Base-by-base conservation (phyloP, 2,113 vertebrate genomes). In the Isurus oxyrinchus region DNA sequence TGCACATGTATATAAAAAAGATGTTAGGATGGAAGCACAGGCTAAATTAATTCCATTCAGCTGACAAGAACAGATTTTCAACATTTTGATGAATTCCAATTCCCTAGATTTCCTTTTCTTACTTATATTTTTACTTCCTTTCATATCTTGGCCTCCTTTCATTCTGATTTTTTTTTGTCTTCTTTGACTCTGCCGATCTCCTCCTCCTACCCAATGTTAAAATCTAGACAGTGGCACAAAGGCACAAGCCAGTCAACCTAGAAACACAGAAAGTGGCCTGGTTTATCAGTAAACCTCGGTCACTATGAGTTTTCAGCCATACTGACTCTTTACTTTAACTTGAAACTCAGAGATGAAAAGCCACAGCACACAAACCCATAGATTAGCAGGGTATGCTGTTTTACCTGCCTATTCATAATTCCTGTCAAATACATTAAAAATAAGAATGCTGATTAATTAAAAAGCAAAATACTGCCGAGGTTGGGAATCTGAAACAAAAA, bases 31-130 rank as follows among this genome's bases (percentile, higher is more conserved):
- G 16, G 90, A 93, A 93, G 31, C 90, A 93, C 90, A 63, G 49
- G 49, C 27, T n/a, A 63, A 63, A 40, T 93, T 21, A 93, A 63
- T 93, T 93, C 90, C 19, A 93, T 35, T 55, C n/a, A 93, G 16
- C 35, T 61, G 59, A 63, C 35, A 63, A 8, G 90, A 6, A 63
- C 19, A 44, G 40, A 63, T 63, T 63, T 93, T 40, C 14, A 40
- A 93, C 90, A 93, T 40, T 61, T 63, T 61, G 90, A 63, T 35
- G n/a, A 93, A 63, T 93, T 63, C 59, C 90, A 93, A 40, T 40
- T 93, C 16, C 16, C 35, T 63, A 31, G 27, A 35, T 90, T 35
- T 35, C 2, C 53, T 10, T 90, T 27, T 31, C 27, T 90, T n/a
- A 61, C 5, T 93, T n/a, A 63, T 59, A 57, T 7, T 93, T 63